These are phyloP conservation scores for Apis florea DNA, from an alignment of 1,140 invertebrate genomes.

Conservation along the genomic window DNA sequence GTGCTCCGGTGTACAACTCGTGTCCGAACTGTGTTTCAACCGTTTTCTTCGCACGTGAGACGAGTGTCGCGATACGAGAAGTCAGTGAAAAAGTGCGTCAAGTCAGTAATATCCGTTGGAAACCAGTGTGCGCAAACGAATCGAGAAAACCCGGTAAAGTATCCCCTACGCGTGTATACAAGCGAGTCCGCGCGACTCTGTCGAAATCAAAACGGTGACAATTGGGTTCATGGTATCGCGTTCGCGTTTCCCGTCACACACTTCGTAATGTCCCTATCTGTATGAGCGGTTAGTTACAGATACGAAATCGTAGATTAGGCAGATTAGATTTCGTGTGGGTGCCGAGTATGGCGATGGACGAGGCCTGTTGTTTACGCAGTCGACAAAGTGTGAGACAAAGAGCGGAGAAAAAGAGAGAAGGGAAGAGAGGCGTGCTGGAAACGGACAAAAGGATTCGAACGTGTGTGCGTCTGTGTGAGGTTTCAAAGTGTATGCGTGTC, in stretches of 20 bases:
- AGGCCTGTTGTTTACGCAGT: constrained; percentile 25
- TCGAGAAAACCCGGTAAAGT: constrained; percentile 24
- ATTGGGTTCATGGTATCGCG: constrained; percentile 25
- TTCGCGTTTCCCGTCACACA: background rate
- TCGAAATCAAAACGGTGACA: constrained; percentile 36
- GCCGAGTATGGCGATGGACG: constrained; percentile 29
- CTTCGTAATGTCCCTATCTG: background rate
- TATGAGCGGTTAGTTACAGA: constrained; percentile 13
- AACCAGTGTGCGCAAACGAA: background rate
- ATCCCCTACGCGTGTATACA: background rate
- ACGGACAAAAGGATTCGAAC: constrained; percentile 25
- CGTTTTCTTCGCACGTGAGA: constrained; percentile 29
- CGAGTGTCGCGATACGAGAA: background rate
- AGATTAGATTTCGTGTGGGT: constrained; percentile 58
- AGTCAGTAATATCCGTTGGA: background rate
- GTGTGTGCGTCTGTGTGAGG: background rate
- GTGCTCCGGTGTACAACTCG: background rate
- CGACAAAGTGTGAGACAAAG: constrained; percentile 18
- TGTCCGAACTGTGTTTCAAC: constrained; percentile 3
- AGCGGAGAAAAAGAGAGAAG: background rate
- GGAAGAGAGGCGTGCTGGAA: background rate
- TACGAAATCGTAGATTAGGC: constrained; percentile 52
- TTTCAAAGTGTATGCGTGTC: background rate
- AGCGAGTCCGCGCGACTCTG: background rate
- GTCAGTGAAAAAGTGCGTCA: constrained; percentile 13